Percentiles rank a stretch among this genome's conserved stretches.
phyloP scores from a whole-genome alignment of 2,113 vertebrate genomes.

The Tupaia tana region DNA sequence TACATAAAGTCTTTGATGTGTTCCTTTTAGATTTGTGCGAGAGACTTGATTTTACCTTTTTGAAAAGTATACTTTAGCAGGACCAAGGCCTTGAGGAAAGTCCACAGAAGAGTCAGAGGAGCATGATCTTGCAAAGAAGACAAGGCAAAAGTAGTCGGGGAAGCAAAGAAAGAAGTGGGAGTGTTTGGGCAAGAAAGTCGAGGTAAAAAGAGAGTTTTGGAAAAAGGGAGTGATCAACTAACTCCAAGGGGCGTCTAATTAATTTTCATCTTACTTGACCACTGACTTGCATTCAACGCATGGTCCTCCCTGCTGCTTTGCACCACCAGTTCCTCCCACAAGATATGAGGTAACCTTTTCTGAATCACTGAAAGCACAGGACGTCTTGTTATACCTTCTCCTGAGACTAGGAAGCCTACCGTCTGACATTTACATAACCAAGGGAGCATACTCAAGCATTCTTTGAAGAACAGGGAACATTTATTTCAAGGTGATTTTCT shows the following conservation, averaged over 20 bases:
- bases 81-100: not conserved
- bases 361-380: slow-evolving; percentile 39
- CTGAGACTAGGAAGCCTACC: not conserved
- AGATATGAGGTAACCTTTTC: slow-evolving; percentile 47
- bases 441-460: slow-evolving; percentile 38
- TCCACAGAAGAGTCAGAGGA: not conserved
- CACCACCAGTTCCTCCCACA: not conserved
- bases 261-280: slow-evolving; percentile 4
- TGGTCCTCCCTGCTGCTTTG: not conserved
- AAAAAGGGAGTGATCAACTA: not conserved
- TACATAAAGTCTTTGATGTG: slow-evolving; percentile 16
- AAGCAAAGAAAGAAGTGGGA: not conserved
- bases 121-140: not conserved
- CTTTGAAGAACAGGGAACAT: slow-evolving; percentile 52
- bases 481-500: slow-evolving; percentile 70
- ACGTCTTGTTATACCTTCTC: slow-evolving; percentile 30
- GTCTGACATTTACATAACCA: slow-evolving; percentile 67
- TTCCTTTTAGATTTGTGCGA: not conserved
- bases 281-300: not conserved
- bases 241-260: slow-evolving; percentile 23
- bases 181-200: not conserved
- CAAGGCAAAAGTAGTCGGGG: not conserved
- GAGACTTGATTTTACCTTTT: slow-evolving; percentile 7
- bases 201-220: not conserved
- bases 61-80: slow-evolving; percentile 35